phyloP scores from a whole-genome alignment of 1,140 invertebrate species.

The Zaprionus gabonicus region DNA sequence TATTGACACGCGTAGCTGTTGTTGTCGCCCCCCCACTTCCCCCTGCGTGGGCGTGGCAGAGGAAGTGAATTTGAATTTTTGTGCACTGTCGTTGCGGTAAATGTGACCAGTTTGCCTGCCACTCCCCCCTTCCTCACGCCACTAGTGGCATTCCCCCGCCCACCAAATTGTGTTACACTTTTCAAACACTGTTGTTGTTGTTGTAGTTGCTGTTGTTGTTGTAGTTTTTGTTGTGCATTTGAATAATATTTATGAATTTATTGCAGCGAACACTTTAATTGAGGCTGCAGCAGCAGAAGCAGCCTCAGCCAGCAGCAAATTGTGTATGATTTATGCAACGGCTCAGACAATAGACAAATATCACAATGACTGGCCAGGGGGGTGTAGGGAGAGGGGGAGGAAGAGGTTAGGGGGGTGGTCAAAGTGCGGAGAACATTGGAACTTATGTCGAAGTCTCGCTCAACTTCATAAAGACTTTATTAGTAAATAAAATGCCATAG shows the following conservation, averaged over 20 bases:
- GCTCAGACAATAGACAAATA: slow-evolving; percentile 2
- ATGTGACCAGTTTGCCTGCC: slow-evolving; percentile 14
- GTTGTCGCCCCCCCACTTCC: neutral
- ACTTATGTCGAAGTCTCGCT: slow-evolving; percentile 22
- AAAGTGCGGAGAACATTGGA: neutral
- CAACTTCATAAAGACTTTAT: slow-evolving; percentile 50
- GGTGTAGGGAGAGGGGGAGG: too few species aligned
- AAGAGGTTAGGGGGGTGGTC: neutral
- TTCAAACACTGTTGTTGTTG: slow-evolving; percentile 13
- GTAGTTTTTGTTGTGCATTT: slow-evolving; percentile 15
- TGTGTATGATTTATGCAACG: slow-evolving; percentile 34
- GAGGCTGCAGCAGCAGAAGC: slow-evolving; percentile 3
- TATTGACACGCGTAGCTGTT: slow-evolving; percentile 35
- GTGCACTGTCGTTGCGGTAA: slow-evolving; percentile 29
- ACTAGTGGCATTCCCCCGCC: too few species aligned
- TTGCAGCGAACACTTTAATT: slow-evolving; percentile 44
- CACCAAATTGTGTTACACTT: neutral
- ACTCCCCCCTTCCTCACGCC: neutral
- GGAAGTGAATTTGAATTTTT: slow-evolving; percentile 25
- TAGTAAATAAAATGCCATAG: slow-evolving; percentile 51
- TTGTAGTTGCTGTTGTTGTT: neutral
- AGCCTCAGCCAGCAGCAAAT: slow-evolving; percentile 1
- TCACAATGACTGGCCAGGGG: neutral
- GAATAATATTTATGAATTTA: slow-evolving; percentile 45
- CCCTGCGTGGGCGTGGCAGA: neutral